phyloP scores from a whole-genome alignment of 1,140 invertebrate genomes.

The Metopolophium dirhodum region DNA sequence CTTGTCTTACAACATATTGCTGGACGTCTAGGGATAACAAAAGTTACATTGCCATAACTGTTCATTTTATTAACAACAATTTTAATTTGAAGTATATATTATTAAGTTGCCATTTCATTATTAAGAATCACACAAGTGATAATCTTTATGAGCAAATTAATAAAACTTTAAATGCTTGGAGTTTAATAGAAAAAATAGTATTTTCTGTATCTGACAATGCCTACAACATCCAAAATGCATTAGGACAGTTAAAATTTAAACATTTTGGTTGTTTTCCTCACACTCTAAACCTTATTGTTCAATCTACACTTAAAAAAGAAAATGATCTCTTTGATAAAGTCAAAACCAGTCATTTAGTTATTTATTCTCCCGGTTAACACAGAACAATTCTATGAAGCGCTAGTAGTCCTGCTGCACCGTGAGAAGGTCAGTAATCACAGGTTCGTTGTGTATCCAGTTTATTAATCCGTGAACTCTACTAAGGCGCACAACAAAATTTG shows the following conservation, averaged over 20 bases:
- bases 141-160: slow-evolving; percentile 29
- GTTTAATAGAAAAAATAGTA: slow-evolving; percentile 48
- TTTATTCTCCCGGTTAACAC: too few species aligned
- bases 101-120: background rate
- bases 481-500: too few species aligned
- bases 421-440: too few species aligned
- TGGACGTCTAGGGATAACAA: slow-evolving; percentile 60
- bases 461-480: too few species aligned
- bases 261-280: slow-evolving; percentile 58
- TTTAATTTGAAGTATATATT: slow-evolving; percentile 26
- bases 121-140: background rate
- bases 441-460: too few species aligned
- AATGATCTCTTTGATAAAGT: slow-evolving; percentile 20
- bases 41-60: slow-evolving; percentile 59
- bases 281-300: slow-evolving; percentile 51
- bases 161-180: slow-evolving; percentile 56
- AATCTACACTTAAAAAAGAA: slow-evolving; percentile 26
- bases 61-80: slow-evolving; percentile 60
- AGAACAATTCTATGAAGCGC: too few species aligned
- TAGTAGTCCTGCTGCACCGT: too few species aligned
- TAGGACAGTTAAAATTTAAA: slow-evolving; percentile 48
- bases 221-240: slow-evolving; percentile 57
- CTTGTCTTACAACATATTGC: slow-evolving; percentile 60
- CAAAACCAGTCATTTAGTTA: background rate
- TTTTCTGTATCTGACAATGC: slow-evolving; percentile 59